These are phyloP conservation scores for Thelaira solivaga DNA, from an alignment of 2,888 invertebrate species.

Conservation along the genomic window DNA sequence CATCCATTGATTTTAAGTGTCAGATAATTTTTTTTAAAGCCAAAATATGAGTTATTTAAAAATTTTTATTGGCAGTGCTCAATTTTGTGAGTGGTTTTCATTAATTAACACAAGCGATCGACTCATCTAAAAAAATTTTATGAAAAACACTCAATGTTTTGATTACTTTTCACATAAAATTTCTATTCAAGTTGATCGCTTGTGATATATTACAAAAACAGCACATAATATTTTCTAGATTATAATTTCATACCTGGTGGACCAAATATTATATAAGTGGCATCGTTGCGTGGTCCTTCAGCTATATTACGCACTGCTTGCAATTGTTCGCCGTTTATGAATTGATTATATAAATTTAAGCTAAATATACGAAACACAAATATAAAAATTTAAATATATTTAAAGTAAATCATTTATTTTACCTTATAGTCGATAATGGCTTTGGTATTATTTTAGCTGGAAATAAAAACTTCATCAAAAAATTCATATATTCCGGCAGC, in stretches of 20 bases:
- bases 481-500: conserved; percentile 41
- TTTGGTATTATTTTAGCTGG: conserved; percentile 6
- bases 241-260: conserved; percentile 88
- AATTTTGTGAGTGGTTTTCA: no score
- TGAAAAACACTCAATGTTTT: no score
- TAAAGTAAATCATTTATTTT: not conserved
- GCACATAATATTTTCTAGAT: no score
- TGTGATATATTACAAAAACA: no score
- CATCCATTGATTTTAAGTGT: no score
- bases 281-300: conserved; percentile 80
- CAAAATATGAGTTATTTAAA: no score
- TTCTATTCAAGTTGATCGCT: no score
- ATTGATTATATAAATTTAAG: conserved; percentile 67
- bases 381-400: not conserved
- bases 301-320: conserved; percentile 84
- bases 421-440: conserved; percentile 12
- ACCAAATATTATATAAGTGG: conserved; percentile 91
- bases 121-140: no score
- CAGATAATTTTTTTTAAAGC: no score
- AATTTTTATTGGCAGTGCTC: no score
- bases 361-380: conserved; percentile 53
- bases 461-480: conserved; percentile 32
- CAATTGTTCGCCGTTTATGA: conserved; percentile 80
- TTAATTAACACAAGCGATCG: no score
- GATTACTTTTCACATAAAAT: no score